Percentiles rank a stretch among this genome's conserved stretches.
Conservation (phyloP, 2,113 vertebrate species). For the Bubo blakistoni region DNA sequence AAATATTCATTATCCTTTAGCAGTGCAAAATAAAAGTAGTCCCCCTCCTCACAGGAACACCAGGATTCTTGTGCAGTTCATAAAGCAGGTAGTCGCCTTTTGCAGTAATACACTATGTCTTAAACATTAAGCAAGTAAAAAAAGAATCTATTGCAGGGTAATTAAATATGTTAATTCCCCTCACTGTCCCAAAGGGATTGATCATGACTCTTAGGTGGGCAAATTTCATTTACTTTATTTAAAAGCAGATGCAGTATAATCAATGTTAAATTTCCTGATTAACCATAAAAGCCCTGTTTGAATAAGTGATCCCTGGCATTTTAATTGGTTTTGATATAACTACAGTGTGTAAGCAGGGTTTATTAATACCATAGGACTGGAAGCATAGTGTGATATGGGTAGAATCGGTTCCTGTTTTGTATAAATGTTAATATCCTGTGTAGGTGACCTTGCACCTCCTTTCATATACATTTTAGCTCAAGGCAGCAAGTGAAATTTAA, state of each 20-base stretch:
- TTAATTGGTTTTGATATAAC: slow-evolving; percentile 7
- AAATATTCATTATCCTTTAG: neutral
- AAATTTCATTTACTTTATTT: slow-evolving; percentile 26
- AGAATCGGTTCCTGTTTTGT: neutral
- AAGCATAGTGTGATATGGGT: neutral
- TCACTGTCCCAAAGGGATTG: neutral
- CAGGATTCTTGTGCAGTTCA: neutral
- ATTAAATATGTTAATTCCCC: slow-evolving; percentile 36
- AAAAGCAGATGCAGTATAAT: slow-evolving; percentile 22
- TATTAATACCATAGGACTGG: neutral
- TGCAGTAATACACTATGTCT: neutral
- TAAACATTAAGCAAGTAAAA: neutral
- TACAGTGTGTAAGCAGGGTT: neutral
- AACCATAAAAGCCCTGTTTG: neutral
- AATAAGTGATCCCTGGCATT: slow-evolving; percentile 12
- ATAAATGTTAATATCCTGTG: neutral
- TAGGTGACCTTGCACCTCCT: slow-evolving; percentile 31
- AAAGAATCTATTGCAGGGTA: neutral
- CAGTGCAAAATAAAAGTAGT: neutral
- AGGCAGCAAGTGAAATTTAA: slow-evolving; percentile 7
- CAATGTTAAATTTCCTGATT: slow-evolving; percentile 10
- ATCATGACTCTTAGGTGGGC: slow-evolving; percentile 25
- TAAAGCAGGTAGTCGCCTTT: neutral
- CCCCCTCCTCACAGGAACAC: neutral
- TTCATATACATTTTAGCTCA: slow-evolving; percentile 1